Percentiles rank a stretch among this genome's conserved stretches.
Evolutionary conservation across 2,113 vertebrate genomes (phyloP).

Genomic region (Pipra filicauda): DNA sequence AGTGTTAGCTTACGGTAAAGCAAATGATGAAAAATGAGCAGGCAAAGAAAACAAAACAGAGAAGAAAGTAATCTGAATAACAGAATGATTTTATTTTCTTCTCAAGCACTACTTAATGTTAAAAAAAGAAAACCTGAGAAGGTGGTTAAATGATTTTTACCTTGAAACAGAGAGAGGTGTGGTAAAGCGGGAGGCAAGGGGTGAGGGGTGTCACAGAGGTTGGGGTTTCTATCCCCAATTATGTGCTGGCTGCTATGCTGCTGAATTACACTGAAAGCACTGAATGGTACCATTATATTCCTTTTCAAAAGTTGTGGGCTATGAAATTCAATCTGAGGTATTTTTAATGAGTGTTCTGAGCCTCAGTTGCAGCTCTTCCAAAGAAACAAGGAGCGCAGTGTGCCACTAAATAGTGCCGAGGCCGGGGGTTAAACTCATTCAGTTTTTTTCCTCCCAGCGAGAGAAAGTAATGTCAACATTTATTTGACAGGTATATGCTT

Average conservation of each 20-base stretch:
- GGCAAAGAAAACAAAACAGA: not conserved
- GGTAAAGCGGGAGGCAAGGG: not conserved
- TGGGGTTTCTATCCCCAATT: conserved; percentile 5
- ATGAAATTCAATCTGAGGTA: conserved; percentile 74
- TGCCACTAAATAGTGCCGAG: not conserved
- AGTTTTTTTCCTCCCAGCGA: not conserved
- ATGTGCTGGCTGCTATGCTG: not conserved
- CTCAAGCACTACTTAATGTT: not conserved
- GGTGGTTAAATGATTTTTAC: not conserved
- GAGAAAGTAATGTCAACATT: conserved; percentile 24
- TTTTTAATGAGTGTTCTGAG: conserved; percentile 69
- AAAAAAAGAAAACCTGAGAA: not conserved
- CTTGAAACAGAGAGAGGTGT: not conserved
- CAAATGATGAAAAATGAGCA: conserved; percentile 12
- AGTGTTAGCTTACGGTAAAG: not conserved
- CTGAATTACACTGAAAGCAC: not conserved
- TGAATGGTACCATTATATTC: conserved; percentile 76
- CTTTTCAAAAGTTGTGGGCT: conserved; percentile 32
- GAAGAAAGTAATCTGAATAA: not conserved
- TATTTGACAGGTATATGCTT: conserved; percentile 11
- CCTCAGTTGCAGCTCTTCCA: conserved; percentile 28
- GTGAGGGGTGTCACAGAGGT: not conserved
- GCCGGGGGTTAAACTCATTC: conserved; percentile 54
- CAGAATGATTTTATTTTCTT: not conserved
- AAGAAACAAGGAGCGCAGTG: conserved; percentile 74